Conservation (phyloP, 1,140 invertebrate genomes). For the Pygmarrhopalites habei region DNA sequence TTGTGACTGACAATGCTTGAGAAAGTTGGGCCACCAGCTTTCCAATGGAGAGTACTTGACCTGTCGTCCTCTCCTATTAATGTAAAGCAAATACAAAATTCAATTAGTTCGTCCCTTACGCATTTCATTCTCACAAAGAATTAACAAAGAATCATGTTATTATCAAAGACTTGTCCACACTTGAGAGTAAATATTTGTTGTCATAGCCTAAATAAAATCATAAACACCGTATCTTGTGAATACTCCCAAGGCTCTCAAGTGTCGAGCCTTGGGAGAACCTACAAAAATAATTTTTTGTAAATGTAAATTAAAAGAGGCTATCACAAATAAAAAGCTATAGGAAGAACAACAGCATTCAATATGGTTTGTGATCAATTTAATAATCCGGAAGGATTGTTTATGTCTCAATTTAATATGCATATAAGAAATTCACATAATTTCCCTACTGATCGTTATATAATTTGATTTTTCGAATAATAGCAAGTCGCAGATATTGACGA, state of each 20-base stretch:
- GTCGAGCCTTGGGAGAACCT: too few relatives aligned
- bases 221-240: too few relatives aligned
- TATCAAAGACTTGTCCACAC: not conserved
- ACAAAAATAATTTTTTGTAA: too few relatives aligned
- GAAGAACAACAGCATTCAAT: not conserved
- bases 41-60: conserved; percentile 1
- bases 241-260: too few relatives aligned
- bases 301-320: not conserved
- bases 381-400: not conserved
- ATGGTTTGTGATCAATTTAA: not conserved
- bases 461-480: conserved; percentile 31
- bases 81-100: not conserved
- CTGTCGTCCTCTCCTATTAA: not conserved
- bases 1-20: not conserved
- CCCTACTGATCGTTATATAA: not conserved
- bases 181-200: not conserved
- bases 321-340: not conserved
- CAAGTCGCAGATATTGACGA: conserved; percentile 92
- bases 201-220: too few relatives aligned
- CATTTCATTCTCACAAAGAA: not conserved
- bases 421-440: not conserved
- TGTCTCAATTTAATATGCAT: not conserved
- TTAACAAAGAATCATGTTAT: not conserved
- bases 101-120: not conserved
- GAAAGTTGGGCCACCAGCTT: not conserved